phyloP scores from a whole-genome alignment of 2,888 invertebrate genomes.

The Chrysina gloriosa region DNA sequence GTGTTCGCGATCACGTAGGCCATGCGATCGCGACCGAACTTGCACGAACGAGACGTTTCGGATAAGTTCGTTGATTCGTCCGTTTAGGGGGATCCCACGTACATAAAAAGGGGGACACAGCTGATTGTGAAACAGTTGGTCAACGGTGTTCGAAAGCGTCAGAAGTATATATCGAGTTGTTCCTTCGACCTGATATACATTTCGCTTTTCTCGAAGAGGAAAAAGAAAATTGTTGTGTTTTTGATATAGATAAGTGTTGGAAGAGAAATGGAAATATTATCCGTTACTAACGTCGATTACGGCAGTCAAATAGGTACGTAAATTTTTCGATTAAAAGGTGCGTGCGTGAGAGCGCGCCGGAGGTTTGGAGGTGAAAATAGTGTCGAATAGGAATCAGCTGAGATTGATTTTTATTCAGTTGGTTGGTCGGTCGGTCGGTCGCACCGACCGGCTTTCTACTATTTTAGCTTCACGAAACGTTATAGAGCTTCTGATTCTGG shows the following conservation, averaged over 20 bases:
- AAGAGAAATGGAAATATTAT: conserved; percentile 34
- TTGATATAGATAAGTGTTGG: neutral
- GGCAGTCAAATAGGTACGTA: conserved; percentile 31
- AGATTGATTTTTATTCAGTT: neutral
- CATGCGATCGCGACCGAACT: neutral
- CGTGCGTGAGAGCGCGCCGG: neutral
- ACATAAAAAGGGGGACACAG: conserved; percentile 11
- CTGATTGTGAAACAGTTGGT: conserved; percentile 40
- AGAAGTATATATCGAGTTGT: neutral
- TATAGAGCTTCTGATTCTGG: neutral
- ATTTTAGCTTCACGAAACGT: no score
- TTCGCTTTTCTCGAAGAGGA: neutral
- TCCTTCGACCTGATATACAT: neutral
- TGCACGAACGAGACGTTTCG: neutral
- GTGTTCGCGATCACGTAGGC: conserved; percentile 37
- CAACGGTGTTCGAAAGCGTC: neutral
- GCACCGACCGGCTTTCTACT: conserved; percentile 22
- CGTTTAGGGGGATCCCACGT: neutral
- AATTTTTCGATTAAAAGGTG: neutral
- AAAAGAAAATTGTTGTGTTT: neutral
- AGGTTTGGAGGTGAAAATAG: conserved; percentile 19
- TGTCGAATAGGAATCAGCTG: neutral
- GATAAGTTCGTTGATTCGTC: neutral
- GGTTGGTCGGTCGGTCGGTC: neutral
- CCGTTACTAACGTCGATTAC: conserved; percentile 34